Evolutionary conservation across 2,113 vertebrate genomes (phyloP), one percentile per base, ranked within the genome.

Genomic region (Tautogolabrus adspersus): DNA sequence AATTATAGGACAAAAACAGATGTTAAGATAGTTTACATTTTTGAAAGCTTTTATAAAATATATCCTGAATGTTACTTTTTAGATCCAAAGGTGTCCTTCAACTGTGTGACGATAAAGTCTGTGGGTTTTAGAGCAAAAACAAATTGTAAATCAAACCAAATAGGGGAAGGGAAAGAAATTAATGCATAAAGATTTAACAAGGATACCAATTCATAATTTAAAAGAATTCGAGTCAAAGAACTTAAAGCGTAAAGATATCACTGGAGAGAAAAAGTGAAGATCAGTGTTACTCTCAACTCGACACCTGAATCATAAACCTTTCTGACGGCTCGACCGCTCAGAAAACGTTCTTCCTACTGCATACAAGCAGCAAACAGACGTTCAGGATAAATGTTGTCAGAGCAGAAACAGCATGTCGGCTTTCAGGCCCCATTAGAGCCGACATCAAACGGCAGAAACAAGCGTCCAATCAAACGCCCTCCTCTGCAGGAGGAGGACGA

Each of bases 401-500:
- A 16, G 60, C 56, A 57, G 72, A 52, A 80, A 58, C 42, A 64
- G 38, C 76, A 12, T 30, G 21, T 34, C 16, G 64, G 77, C 77
- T 60, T 64, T 63, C 77, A 71, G 73, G 76, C 70, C 57, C 65
- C 65, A 78, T 81, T 67, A 84, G 66, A 81, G 60, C 38, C 22
- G 46, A 73, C 57, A 72, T 67, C 37, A 26, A 58, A 21, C 66
- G 49, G 44, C 55, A 75, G 65, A 23, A 57, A 75, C 72, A 49
- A 37, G 15, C 54, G 55, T 70, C 55, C 61, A 67, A 78, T 81
- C 81, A 81, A n/a, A 69, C 66, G n/a, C 64, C 69, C 44, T 11
- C 19, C 10, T 44, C 73, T 59, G 65, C 64, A 66, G 85, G 81
- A 77, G n/a, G 54, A 66, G 81, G 81, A 77, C 22, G 54, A 66